Evolutionary conservation across 2,888 invertebrate genomes (phyloP), one percentile per base, ranked within the genome.

Genomic region (Pantelozetes paolii): DNA sequence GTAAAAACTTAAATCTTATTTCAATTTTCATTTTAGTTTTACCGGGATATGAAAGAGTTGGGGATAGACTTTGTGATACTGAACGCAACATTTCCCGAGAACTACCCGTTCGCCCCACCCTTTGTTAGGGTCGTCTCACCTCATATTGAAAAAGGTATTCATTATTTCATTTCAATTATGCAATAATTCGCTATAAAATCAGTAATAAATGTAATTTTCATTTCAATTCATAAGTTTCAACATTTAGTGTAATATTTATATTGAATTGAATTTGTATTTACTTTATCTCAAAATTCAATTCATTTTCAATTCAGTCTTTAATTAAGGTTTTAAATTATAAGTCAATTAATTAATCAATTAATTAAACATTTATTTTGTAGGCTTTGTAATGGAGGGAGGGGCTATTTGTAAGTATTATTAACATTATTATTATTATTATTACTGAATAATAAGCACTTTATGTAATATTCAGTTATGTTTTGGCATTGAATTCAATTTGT

Each of bases 51-150:
- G 87, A 86, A 87, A 74, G 91, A 91, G 81, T 83, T 90, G 77
- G 88, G 88, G 79, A 87, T 92, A 77, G 84, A 87, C 23, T 86
- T 87, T 82, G 91, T 92, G 79, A 85, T 91, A 77, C 85, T 92
- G 59, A 78, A 78, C 64, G 74, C 79, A 30, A 77, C 77, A 77
- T 92, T 92, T 83, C 92, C 92, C 20, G 91, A 92, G 80, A 92
- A 91, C 82, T 92, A 92, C 80, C 92, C 92, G 57, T 92, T 92
- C 81, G 90, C 90, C 54, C 92, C 92, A 71, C 92, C 92, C 57
- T 92, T 92, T 82, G 86, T 88, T 85, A 82, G 87, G 71, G 87
- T 88, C 11, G 86, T 88, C 59, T 85, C 87, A 20, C 90, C 90
- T 11, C 85, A 88, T 82, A 89, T 90, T 84, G 90, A 90, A 81